phyloP scores from a whole-genome alignment of 1,140 invertebrate species.

The Nilaparvata lugens region DNA sequence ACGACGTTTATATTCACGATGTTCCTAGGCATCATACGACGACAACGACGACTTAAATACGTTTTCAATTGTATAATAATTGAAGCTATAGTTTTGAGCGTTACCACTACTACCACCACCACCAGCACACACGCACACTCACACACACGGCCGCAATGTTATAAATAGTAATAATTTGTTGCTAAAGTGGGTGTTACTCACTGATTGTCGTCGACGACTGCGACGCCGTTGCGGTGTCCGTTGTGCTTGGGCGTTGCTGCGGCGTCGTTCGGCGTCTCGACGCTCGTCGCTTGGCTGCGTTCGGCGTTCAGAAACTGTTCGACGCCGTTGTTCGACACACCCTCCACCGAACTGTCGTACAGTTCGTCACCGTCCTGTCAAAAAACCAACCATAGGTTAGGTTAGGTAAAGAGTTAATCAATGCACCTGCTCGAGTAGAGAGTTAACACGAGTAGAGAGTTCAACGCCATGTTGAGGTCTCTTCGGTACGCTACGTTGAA shows the following conservation, averaged over 20 bases:
- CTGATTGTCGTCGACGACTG: conserved; percentile 12
- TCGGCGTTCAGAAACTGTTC: conserved; percentile 23
- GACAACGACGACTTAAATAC: no score
- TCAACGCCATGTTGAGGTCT: no score
- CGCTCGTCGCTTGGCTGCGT: conserved; percentile 18
- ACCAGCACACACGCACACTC: no score
- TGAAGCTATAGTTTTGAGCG: background rate
- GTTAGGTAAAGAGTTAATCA: background rate
- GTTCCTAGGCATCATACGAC: no score
- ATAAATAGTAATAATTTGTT: conserved; percentile 1
- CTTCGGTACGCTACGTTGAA: no score
- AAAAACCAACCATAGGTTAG: background rate
- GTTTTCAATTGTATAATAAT: background rate
- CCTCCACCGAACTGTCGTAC: conserved; percentile 13
- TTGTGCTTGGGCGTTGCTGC: conserved; percentile 19
- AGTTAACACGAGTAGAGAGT: no score
- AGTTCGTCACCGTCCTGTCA: conserved; percentile 21
- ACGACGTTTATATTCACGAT: no score
- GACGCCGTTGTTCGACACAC: background rate
- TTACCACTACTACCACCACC: background rate
- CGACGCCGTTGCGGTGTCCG: conserved; percentile 23
- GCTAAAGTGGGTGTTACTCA: conserved; percentile 12
- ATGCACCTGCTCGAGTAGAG: no score
- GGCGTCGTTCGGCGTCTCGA: background rate
- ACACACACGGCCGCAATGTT: background rate